Conservation (phyloP, 2,888 invertebrate species). For the Ophion ellenae region DNA sequence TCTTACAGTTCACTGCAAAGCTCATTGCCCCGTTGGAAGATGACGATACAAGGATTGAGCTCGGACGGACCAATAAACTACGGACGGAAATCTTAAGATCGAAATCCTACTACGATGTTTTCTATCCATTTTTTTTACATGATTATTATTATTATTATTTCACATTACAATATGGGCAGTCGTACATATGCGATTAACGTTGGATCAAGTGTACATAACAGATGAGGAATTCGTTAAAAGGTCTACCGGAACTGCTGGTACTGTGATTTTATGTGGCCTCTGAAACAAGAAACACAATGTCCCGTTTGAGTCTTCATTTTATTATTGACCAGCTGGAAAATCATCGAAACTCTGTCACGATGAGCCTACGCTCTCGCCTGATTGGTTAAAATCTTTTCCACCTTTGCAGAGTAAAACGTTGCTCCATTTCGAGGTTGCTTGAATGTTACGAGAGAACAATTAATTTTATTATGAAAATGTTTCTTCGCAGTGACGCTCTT, state of each 20-base stretch:
- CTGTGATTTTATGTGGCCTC: constrained; percentile 72
- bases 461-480: not conserved
- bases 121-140: constrained; percentile 32
- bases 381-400: no score
- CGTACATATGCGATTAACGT: constrained; percentile 55
- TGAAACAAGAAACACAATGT: constrained; percentile 69
- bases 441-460: not conserved
- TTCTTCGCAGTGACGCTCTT: not conserved
- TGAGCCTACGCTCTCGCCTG: not conserved
- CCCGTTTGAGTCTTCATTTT: not conserved
- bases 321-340: not conserved
- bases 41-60: constrained; percentile 76
- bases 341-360: not conserved
- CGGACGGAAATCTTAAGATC: constrained; percentile 8
- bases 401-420: not conserved
- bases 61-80: constrained; percentile 24
- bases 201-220: constrained; percentile 66
- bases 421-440: not conserved
- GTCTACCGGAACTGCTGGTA: constrained; percentile 70
- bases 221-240: constrained; percentile 62
- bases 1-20: constrained; percentile 81
- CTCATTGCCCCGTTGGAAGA: constrained; percentile 78
- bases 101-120: constrained; percentile 30
- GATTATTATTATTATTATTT: constrained; percentile 63
- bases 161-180: constrained; percentile 67